These are phyloP conservation scores for Menidia menidia DNA, from an alignment of 2,797 vertebrate genomes.

Conservation along the genomic window DNA sequence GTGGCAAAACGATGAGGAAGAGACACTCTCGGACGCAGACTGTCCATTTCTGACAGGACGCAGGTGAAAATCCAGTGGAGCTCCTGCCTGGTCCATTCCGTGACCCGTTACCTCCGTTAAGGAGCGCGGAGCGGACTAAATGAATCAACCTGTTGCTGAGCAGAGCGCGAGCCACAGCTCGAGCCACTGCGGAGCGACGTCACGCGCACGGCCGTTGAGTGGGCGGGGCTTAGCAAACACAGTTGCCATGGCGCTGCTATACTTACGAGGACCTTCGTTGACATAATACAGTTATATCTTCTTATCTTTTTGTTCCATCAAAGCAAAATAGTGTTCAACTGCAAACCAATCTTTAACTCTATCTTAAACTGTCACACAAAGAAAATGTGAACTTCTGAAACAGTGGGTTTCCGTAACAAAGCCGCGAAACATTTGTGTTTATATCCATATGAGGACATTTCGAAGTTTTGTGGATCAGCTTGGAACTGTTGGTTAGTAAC, in stretches of 20 bases:
- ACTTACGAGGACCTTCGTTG: neutral
- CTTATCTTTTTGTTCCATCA: neutral
- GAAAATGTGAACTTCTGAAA: too few species aligned
- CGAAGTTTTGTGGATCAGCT: too few species aligned
- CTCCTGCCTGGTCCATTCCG: conserved; percentile 3
- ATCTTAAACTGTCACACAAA: neutral
- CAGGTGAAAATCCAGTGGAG: neutral
- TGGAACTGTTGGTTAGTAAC: too few species aligned
- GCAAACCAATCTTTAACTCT: neutral
- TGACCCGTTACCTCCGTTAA: conserved; percentile 2
- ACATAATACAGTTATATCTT: neutral
- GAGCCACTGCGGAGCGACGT: conserved; percentile 41
- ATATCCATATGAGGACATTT: too few species aligned
- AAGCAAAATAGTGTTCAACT: neutral
- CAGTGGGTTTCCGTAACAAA: too few species aligned
- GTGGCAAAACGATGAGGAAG: neutral
- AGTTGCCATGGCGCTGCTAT: neutral
- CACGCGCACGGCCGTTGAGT: conserved; percentile 11
- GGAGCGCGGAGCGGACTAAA: conserved; percentile 20
- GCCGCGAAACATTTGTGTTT: too few species aligned
- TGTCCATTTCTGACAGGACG: neutral
- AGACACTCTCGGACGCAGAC: neutral
- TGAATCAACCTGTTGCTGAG: conserved; percentile 35
- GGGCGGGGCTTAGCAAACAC: conserved; percentile 24
- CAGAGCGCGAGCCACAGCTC: conserved; percentile 1